Conservation (phyloP, 2,888 invertebrate genomes). For the Caenorhabditis sulstoni region DNA sequence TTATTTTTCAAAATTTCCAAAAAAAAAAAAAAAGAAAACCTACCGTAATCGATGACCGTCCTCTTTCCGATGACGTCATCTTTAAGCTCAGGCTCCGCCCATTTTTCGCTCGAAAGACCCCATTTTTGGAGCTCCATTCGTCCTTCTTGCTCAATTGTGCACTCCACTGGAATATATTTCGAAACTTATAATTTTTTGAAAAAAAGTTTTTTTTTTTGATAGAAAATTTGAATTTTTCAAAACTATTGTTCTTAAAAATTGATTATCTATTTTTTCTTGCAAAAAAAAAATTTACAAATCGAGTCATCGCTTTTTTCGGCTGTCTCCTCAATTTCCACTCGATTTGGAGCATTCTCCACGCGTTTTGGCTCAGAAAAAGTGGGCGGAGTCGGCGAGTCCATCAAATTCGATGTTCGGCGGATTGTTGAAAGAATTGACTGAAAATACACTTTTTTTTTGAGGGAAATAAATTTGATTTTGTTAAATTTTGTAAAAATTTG, state of each 20-base stretch:
- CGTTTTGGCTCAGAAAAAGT: not conserved
- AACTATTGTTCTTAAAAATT: too few relatives aligned
- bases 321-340: not conserved
- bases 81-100: not conserved
- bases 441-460: not conserved
- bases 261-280: too few relatives aligned
- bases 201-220: too few relatives aligned
- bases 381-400: not conserved
- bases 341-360: not conserved
- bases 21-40: too few relatives aligned
- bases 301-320: slow-evolving; percentile 26
- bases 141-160: slow-evolving; percentile 51
- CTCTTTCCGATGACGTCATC: not conserved
- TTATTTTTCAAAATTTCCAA: too few relatives aligned
- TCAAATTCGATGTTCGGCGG: not conserved
- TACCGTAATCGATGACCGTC: not conserved
- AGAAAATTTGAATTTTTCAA: too few relatives aligned
- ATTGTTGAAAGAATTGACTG: slow-evolving; percentile 12
- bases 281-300: slow-evolving; percentile 20
- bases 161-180: slow-evolving; percentile 33
- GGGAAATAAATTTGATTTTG: not conserved
- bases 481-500: not conserved
- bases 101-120: slow-evolving; percentile 21
- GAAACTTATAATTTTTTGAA: too few relatives aligned
- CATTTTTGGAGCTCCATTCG: slow-evolving; percentile 24